Evolutionary conservation across 2,797 vertebrate species (phyloP).

Genomic region (Takifugu ocellatus): DNA sequence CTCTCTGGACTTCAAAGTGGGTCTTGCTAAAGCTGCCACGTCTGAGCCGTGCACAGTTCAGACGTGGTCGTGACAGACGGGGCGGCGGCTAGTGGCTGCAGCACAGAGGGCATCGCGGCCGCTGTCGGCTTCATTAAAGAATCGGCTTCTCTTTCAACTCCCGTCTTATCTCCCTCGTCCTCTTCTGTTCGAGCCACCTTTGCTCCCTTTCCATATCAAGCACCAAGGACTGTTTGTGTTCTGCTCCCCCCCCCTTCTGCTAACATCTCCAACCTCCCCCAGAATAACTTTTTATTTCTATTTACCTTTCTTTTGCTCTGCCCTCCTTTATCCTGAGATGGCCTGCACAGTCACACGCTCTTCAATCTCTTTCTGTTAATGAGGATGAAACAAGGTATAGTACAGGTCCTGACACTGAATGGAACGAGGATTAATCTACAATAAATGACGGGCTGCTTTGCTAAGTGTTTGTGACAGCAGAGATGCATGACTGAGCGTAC

Average conservation of each 20-base stretch:
- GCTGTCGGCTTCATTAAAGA: slow-evolving; percentile 50
- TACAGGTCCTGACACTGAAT: slow-evolving; percentile 45
- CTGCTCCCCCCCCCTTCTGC: slow-evolving; percentile 10
- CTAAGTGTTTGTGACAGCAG: slow-evolving; percentile 60
- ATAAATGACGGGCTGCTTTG: slow-evolving; percentile 59
- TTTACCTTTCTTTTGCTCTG: not conserved
- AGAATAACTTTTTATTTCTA: slow-evolving; percentile 24
- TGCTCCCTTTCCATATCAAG: slow-evolving; percentile 4
- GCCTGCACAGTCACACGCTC: slow-evolving; percentile 9
- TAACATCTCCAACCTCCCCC: slow-evolving; percentile 26
- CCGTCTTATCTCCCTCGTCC: not conserved
- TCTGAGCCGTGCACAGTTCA: slow-evolving; percentile 1
- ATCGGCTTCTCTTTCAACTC: slow-evolving; percentile 14
- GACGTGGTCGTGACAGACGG: slow-evolving; percentile 55
- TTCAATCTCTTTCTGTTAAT: slow-evolving; percentile 43
- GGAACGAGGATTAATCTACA: slow-evolving; percentile 49
- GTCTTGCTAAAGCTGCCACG: slow-evolving; percentile 9
- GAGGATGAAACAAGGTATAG: slow-evolving; percentile 48
- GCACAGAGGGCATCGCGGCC: slow-evolving; percentile 7
- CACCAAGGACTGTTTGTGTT: slow-evolving; percentile 12
- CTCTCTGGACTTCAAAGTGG: slow-evolving; percentile 59
- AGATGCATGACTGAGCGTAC: slow-evolving; percentile 58
- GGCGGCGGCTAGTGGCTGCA: slow-evolving; percentile 30
- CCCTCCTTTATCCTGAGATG: slow-evolving; percentile 28
- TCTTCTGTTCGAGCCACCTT: slow-evolving; percentile 19